phyloP scores from a whole-genome alignment of 2,888 invertebrate genomes.

The Hedychridium roseum region DNA sequence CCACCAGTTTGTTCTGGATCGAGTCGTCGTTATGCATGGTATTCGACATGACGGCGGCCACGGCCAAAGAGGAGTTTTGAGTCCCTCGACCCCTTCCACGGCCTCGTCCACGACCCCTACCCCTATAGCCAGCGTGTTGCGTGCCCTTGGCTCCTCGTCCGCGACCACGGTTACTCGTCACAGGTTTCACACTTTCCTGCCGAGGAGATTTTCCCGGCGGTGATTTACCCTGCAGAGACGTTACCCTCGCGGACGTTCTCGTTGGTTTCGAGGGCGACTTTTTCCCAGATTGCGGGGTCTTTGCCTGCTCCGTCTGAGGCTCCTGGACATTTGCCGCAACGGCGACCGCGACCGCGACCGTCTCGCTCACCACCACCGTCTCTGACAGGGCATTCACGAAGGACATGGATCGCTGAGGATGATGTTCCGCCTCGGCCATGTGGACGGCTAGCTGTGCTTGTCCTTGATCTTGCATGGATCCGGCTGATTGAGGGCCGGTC shows the following conservation, averaged over 20 bases:
- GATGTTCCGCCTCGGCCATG: no score
- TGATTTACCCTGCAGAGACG: conserved; percentile 70
- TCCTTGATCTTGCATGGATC: conserved; percentile 14
- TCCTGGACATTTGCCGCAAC: conserved; percentile 21
- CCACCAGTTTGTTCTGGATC: conserved; percentile 81
- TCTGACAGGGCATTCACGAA: conserved; percentile 4
- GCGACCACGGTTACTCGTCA: conserved; percentile 51
- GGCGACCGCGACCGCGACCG: conserved; percentile 3
- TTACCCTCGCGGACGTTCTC: conserved; percentile 71
- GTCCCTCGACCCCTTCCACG: conserved; percentile 54
- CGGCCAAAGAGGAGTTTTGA: conserved; percentile 29
- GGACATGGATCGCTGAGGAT: neutral
- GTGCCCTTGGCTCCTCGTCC: conserved; percentile 45
- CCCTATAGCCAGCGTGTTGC: conserved; percentile 45
- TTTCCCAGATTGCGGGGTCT: conserved; percentile 59
- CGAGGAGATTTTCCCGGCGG: conserved; percentile 73
- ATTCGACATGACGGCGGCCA: conserved; percentile 35
- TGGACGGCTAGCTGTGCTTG: conserved; percentile 4
- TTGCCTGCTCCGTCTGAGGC: conserved; percentile 22
- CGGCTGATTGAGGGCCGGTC: conserved; percentile 10
- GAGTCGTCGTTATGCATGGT: conserved; percentile 70
- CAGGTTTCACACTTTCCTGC: conserved; percentile 37
- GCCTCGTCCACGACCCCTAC: conserved; percentile 62
- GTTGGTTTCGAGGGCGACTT: conserved; percentile 71
- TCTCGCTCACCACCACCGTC: conserved; percentile 12